Conservation (phyloP, 2,113 vertebrate species). For the Albula goreensis region DNA sequence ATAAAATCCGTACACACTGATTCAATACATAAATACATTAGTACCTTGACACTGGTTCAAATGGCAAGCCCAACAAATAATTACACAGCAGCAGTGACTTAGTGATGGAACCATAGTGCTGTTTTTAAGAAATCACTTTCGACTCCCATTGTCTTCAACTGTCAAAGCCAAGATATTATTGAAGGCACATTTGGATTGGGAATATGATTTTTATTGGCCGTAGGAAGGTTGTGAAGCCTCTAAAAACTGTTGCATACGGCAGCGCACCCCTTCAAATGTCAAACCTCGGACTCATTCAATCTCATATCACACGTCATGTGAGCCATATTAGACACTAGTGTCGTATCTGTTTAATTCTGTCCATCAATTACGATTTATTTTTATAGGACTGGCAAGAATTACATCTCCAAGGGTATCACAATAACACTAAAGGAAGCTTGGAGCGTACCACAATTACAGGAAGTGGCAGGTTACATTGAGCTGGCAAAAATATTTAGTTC, state of each 20-base stretch:
- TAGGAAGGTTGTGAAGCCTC: too few species aligned
- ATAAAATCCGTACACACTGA: neutral
- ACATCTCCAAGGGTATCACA: neutral
- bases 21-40: neutral
- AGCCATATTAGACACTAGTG: neutral
- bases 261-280: too few species aligned
- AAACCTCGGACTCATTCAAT: neutral
- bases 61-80: neutral
- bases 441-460: neutral
- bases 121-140: neutral
- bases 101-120: neutral
- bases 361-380: neutral
- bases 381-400: neutral
- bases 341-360: neutral
- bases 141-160: neutral
- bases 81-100: neutral
- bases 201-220: neutral
- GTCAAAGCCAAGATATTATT: neutral
- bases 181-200: neutral
- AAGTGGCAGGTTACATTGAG: neutral
- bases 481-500: neutral
- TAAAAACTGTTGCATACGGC: too few species aligned
- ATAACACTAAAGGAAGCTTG: neutral
- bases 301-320: neutral
- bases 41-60: neutral